A percentile compares a stretch with the other conserved stretches of the same genome.
Evolutionary conservation across 1,140 invertebrate species (phyloP).

Genomic region (Leptinotarsa lineolata): DNA sequence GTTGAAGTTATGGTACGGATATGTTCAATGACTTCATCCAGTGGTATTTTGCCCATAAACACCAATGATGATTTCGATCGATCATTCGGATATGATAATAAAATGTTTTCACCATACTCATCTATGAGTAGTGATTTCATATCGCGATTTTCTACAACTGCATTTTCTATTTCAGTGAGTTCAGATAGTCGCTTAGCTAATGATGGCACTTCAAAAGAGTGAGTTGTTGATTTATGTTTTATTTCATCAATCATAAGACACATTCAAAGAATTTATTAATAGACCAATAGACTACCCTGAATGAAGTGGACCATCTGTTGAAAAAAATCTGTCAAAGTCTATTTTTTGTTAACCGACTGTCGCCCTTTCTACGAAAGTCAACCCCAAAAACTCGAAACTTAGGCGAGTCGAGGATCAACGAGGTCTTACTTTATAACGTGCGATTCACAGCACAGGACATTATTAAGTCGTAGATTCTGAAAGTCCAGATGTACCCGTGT

Average conservation of each 20-base stretch:
- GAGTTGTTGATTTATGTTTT: slow-evolving; percentile 26
- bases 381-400: too few species aligned
- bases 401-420: too few species aligned
- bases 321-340: too few species aligned
- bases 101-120: slow-evolving; percentile 33
- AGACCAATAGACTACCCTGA: too few species aligned
- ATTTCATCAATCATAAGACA: slow-evolving; percentile 34
- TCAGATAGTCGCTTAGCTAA: slow-evolving; percentile 32
- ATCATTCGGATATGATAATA: slow-evolving; percentile 34
- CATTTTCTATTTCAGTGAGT: slow-evolving; percentile 34
- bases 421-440: too few species aligned
- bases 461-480: too few species aligned
- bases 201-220: slow-evolving; percentile 33
- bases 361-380: too few species aligned
- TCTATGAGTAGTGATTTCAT: slow-evolving; percentile 30
- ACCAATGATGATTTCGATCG: slow-evolving; percentile 32
- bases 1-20: slow-evolving; percentile 26
- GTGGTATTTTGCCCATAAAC: slow-evolving; percentile 29
- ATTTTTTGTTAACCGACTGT: too few species aligned
- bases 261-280: too few species aligned
- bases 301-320: too few species aligned
- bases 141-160: slow-evolving; percentile 30
- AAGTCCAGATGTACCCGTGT: too few species aligned
- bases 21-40: slow-evolving; percentile 28
- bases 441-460: too few species aligned